phyloP scores from a whole-genome alignment of 2,113 vertebrate species.

The Morone chrysops region DNA sequence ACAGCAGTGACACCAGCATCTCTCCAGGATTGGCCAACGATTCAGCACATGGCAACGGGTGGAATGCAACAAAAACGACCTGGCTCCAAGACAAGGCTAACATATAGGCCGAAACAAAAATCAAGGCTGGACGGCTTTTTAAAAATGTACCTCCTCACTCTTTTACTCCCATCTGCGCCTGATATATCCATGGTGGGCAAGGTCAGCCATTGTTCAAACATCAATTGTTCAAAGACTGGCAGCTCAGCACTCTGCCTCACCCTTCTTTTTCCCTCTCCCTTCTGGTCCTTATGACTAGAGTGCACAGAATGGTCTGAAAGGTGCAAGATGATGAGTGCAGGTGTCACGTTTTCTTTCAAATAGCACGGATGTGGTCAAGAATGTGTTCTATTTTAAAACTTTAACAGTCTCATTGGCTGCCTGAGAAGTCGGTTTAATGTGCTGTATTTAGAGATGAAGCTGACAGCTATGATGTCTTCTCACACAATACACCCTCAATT shows the following conservation, averaged over 20 bases:
- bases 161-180: conserved; percentile 42
- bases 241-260: conserved; percentile 15
- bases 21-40: conserved; percentile 54
- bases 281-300: conserved; percentile 9
- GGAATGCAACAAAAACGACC: conserved; percentile 70
- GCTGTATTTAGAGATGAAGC: not conserved
- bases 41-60: conserved; percentile 52
- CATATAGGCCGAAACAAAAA: conserved; percentile 58
- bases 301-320: conserved; percentile 2
- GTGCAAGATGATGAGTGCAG: not conserved
- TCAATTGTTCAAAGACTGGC: conserved; percentile 68
- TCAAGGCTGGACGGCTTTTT: conserved; percentile 57
- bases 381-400: not conserved
- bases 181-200: conserved; percentile 20
- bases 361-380: not conserved
- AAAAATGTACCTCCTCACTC: conserved; percentile 64
- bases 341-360: conserved; percentile 7
- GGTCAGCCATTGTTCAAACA: conserved; percentile 76
- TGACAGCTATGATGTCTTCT: not conserved
- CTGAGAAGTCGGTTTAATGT: not conserved
- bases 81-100: conserved; percentile 54
- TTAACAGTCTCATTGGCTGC: not conserved
- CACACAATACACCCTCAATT: not conserved
- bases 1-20: conserved; percentile 62
- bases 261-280: conserved; percentile 11